Evolutionary conservation across 2,888 invertebrate genomes (phyloP).

Genomic region (Lagria hirta): DNA sequence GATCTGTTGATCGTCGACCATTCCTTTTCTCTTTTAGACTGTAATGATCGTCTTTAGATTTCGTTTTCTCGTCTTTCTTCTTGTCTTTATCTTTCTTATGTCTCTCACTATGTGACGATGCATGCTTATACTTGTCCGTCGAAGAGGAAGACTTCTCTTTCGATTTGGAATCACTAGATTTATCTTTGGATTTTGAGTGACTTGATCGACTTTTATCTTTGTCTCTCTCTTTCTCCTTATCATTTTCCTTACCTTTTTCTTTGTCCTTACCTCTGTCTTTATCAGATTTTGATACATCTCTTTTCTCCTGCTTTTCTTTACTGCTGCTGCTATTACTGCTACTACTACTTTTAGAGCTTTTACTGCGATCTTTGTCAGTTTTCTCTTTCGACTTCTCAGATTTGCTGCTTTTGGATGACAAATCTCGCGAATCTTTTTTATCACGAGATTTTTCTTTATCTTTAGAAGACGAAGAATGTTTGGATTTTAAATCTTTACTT

Average conservation of each 20-base stretch:
- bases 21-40: slow-evolving; percentile 65
- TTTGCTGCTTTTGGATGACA: slow-evolving; percentile 32
- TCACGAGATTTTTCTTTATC: slow-evolving; percentile 34
- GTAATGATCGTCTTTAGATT: slow-evolving; percentile 71
- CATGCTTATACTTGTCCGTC: slow-evolving; percentile 36
- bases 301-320: slow-evolving; percentile 19
- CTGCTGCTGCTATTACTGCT: slow-evolving; percentile 14
- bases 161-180: slow-evolving; percentile 39
- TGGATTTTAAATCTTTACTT: slow-evolving; percentile 24
- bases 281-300: slow-evolving; percentile 6
- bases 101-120: slow-evolving; percentile 21
- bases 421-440: slow-evolving; percentile 30
- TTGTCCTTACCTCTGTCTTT: too few species aligned
- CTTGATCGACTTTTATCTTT: slow-evolving; percentile 34
- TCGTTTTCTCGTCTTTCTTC: slow-evolving; percentile 47
- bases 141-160: slow-evolving; percentile 28
- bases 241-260: slow-evolving; percentile 32
- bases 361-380: slow-evolving; percentile 45
- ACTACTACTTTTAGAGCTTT: slow-evolving; percentile 13
- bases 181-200: slow-evolving; percentile 39
- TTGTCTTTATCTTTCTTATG: slow-evolving; percentile 39
- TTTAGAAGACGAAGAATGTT: slow-evolving; percentile 21
- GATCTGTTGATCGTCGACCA: slow-evolving; percentile 72
- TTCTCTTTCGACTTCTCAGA: slow-evolving; percentile 21
- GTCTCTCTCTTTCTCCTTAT: slow-evolving; percentile 31